Percentiles rank a stretch among this genome's conserved stretches.
Evolutionary conservation across 2,888 invertebrate genomes (phyloP).

Genomic region (Hemicrepidius hirtus): DNA sequence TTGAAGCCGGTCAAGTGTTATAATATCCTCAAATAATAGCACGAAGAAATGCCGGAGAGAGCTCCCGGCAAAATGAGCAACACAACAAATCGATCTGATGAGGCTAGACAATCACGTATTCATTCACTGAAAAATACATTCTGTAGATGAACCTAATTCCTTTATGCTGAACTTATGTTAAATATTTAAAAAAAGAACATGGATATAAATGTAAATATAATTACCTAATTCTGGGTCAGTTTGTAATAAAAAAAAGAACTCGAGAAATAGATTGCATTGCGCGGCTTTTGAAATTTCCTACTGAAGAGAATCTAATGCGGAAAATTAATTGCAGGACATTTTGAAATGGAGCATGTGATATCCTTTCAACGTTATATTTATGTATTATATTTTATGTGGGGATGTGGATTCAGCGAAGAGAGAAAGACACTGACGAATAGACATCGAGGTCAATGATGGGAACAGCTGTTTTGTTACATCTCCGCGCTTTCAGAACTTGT

Average conservation of each 20-base stretch:
- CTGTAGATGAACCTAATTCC: too few relatives aligned
- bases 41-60: slow-evolving; percentile 24
- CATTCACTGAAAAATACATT: too few relatives aligned
- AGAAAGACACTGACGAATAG: slow-evolving; percentile 44
- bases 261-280: background rate
- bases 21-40: slow-evolving; percentile 44
- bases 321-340: slow-evolving; percentile 11
- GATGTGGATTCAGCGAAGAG: slow-evolving; percentile 10
- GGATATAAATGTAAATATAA: background rate
- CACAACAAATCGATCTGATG: slow-evolving; percentile 14
- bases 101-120: too few relatives aligned
- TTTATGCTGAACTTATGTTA: too few relatives aligned
- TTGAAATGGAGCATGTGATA: slow-evolving; percentile 13
- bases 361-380: slow-evolving; percentile 16
- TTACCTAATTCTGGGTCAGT: background rate
- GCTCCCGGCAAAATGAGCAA: slow-evolving; percentile 14
- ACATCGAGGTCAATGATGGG: slow-evolving; percentile 48
- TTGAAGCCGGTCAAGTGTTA: slow-evolving; percentile 43
- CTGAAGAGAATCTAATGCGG: slow-evolving; percentile 11
- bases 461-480: slow-evolving; percentile 51
- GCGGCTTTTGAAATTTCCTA: background rate
- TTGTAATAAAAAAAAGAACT: background rate
- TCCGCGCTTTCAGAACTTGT: slow-evolving; percentile 47
- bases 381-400: background rate
- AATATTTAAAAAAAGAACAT: too few relatives aligned